Conservation (phyloP, 2,113 vertebrate genomes). For the Heterotis niloticus region DNA sequence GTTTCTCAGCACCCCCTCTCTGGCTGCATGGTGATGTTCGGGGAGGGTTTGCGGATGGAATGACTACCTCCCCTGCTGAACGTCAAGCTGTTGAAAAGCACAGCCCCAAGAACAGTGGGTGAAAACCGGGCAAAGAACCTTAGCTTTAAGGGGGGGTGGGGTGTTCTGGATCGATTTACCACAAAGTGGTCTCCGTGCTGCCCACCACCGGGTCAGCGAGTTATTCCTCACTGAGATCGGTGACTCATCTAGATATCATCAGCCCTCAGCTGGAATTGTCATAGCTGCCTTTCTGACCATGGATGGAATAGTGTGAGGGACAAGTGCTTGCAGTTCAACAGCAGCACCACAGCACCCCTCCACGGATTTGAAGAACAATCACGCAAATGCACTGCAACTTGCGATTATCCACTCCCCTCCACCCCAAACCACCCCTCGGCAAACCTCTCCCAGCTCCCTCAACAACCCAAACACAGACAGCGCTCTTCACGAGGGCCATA, state of each 20-base stretch:
- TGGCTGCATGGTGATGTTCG: conserved; percentile 2
- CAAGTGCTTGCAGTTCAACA: neutral
- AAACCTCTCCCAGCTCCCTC: neutral
- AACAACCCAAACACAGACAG: neutral
- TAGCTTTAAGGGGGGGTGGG: neutral
- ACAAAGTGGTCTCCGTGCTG: neutral
- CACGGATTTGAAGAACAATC: neutral
- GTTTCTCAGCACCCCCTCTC: neutral
- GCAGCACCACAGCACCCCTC: neutral
- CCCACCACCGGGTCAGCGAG: neutral
- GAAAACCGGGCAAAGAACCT: neutral
- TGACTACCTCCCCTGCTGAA: conserved; percentile 19
- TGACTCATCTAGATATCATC: conserved; percentile 2
- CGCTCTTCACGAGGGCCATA: neutral
- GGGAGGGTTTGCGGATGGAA: conserved; percentile 17
- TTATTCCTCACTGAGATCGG: neutral
- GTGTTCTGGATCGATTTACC: neutral
- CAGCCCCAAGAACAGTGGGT: neutral
- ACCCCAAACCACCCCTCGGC: neutral
- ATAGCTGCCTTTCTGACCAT: neutral
- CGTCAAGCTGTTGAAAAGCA: neutral
- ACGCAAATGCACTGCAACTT: neutral
- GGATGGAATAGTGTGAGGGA: neutral
- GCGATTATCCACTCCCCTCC: neutral
- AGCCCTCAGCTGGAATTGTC: neutral